Evolutionary conservation across 1,140 invertebrate genomes (phyloP).

Genomic region (Drosophila mauritiana): DNA sequence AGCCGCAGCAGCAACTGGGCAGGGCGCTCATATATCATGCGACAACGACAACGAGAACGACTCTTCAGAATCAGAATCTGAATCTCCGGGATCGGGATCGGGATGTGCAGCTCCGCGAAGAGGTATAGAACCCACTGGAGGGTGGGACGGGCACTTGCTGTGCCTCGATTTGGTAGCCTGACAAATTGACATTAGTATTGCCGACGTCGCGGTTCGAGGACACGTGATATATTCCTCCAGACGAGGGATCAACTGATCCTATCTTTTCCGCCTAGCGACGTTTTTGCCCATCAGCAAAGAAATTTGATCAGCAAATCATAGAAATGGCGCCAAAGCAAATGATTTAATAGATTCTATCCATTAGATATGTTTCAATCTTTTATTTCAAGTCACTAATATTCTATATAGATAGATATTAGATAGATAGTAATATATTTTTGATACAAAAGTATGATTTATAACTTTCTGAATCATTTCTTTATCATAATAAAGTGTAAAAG

Average conservation of each 20-base stretch:
- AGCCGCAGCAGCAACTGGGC: conserved; percentile 53
- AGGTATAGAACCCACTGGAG: conserved; percentile 34
- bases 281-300: conserved; percentile 14
- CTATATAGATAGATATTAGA: too few species aligned
- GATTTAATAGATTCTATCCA: not conserved
- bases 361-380: not conserved
- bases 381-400: too few species aligned
- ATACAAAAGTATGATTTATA: too few species aligned
- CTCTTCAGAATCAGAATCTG: conserved; percentile 37
- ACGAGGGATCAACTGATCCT: conserved; percentile 11
- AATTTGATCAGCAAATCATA: conserved; percentile 19
- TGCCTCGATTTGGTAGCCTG: conserved; percentile 73
- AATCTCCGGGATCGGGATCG: conserved; percentile 61
- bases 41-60: conserved; percentile 71
- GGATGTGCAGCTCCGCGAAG: conserved; percentile 51
- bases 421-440: too few species aligned
- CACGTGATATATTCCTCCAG: conserved; percentile 53
- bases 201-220: conserved; percentile 47
- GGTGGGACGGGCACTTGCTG: conserved; percentile 44
- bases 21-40: conserved; percentile 78
- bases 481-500: too few species aligned
- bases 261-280: conserved; percentile 10
- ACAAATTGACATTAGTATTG: conserved; percentile 78
- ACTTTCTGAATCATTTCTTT: too few species aligned
- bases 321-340: conserved; percentile 2